Conservation (phyloP, 2,888 invertebrate species). For the Strigamia crassipes region DNA sequence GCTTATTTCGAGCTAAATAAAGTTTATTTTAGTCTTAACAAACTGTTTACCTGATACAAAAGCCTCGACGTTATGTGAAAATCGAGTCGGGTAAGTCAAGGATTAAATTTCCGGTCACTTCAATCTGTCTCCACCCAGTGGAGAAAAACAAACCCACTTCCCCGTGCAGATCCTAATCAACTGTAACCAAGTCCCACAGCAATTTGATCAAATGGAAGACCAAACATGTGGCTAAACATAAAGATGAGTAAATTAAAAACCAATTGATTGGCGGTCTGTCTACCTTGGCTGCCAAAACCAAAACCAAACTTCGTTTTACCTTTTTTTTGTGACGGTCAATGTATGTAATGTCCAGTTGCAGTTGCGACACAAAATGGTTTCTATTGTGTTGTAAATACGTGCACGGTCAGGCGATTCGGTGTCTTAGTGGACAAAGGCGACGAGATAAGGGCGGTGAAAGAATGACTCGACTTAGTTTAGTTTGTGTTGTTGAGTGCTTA, state of each 20-base stretch:
- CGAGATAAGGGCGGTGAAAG: not conserved
- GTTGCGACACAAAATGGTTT: not conserved
- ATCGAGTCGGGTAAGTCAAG: not conserved
- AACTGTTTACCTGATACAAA: too few relatives aligned
- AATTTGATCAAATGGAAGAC: conserved; percentile 24
- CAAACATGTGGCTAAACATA: conserved; percentile 10
- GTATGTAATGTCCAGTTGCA: too few relatives aligned
- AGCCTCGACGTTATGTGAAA: not conserved
- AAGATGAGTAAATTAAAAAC: not conserved
- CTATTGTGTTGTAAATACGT: conserved; percentile 25
- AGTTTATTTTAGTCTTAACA: too few relatives aligned
- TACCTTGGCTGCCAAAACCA: not conserved
- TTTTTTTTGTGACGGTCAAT: not conserved
- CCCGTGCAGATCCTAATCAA: not conserved
- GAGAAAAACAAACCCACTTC: not conserved
- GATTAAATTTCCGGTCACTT: conserved; percentile 34
- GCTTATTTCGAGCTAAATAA: too few relatives aligned
- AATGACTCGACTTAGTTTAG: not conserved
- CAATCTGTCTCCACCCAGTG: conserved; percentile 29
- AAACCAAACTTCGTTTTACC: not conserved
- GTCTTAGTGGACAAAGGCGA: conserved; percentile 1
- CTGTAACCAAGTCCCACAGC: conserved; percentile 33
- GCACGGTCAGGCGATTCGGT: not conserved
- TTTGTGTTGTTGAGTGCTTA: conserved; percentile 12
- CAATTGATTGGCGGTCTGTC: not conserved